phyloP scores from a whole-genome alignment of 64 coral and sea anemone species.

The Platygyra sinensis region DNA sequence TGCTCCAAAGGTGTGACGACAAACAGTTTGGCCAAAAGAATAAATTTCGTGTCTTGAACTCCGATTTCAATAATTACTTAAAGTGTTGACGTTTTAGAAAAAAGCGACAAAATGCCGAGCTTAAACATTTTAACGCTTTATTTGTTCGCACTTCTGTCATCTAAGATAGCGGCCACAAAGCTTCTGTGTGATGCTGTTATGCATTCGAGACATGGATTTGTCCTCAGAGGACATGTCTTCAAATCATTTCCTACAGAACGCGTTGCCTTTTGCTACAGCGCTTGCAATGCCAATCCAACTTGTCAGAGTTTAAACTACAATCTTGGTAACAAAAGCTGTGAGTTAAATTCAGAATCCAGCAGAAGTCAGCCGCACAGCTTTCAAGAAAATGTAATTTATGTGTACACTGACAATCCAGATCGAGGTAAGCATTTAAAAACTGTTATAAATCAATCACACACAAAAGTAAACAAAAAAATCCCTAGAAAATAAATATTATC shows the following conservation, averaged over 20 bases:
- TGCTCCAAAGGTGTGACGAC: too few species aligned
- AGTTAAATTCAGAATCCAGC: slow-evolving; percentile 10
- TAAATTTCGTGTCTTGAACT: too few species aligned
- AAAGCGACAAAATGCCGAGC: too few species aligned
- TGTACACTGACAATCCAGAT: slow-evolving; percentile 21
- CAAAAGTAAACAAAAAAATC: neutral
- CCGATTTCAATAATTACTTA: too few species aligned
- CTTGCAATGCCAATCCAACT: neutral
- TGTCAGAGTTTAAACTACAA: slow-evolving; percentile 24
- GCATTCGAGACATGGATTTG: neutral
- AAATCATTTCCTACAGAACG: neutral
- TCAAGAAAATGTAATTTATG: neutral
- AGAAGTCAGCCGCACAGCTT: slow-evolving; percentile 8
- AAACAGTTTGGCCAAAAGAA: too few species aligned
- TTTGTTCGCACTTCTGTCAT: neutral
- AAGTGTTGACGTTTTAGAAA: too few species aligned
- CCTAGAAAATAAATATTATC: too few species aligned
- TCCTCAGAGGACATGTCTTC: slow-evolving; percentile 4
- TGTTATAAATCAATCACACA: neutral
- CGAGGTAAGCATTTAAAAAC: neutral
- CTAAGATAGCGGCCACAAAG: neutral
- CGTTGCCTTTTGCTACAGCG: neutral
- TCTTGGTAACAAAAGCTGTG: neutral
- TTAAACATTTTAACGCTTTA: neutral
- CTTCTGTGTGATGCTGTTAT: neutral